A percentile compares a stretch with the other conserved stretches of the same genome.
phyloP scores from a whole-genome alignment of 2,113 vertebrate genomes.

The Enhydra lutris region DNA sequence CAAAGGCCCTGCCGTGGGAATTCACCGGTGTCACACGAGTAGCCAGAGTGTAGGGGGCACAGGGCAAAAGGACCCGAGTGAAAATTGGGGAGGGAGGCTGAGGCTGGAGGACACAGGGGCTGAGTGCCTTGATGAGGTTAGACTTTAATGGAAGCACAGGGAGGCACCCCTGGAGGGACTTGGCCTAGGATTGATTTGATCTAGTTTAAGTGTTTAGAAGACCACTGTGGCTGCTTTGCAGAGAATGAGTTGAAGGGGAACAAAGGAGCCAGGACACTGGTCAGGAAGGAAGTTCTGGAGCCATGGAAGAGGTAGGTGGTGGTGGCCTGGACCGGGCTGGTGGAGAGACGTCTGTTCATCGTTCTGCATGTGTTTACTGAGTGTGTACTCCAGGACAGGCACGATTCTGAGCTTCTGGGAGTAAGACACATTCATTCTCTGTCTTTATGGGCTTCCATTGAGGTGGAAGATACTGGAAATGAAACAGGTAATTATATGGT shows the following conservation, averaged over 20 bases:
- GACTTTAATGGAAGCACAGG: background rate
- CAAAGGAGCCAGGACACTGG: background rate
- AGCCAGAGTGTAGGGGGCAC: rapidly evolving
- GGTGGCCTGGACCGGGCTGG: no score
- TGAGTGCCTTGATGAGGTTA: background rate
- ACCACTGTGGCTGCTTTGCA: background rate
- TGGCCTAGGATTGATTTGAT: background rate
- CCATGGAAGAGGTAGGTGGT: background rate
- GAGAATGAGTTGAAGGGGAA: background rate
- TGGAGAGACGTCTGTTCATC: background rate
- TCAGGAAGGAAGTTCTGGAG: background rate
- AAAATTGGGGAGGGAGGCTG: background rate
- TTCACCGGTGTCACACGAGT: rapidly evolving
- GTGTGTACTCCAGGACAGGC: background rate
- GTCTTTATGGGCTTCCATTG: background rate
- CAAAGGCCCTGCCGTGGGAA: rapidly evolving
- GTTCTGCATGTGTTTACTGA: background rate
- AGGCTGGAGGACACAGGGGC: background rate
- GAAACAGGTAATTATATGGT: background rate
- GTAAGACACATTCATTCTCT: background rate
- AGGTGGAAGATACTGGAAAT: background rate
- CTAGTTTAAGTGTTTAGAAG: background rate
- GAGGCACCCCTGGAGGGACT: background rate
- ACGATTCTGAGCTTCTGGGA: background rate
- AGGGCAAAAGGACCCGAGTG: background rate